Evolutionary conservation across 2,888 invertebrate genomes (phyloP), one percentile per base, ranked within the genome.

Genomic region (Saturnia pavonia): DNA sequence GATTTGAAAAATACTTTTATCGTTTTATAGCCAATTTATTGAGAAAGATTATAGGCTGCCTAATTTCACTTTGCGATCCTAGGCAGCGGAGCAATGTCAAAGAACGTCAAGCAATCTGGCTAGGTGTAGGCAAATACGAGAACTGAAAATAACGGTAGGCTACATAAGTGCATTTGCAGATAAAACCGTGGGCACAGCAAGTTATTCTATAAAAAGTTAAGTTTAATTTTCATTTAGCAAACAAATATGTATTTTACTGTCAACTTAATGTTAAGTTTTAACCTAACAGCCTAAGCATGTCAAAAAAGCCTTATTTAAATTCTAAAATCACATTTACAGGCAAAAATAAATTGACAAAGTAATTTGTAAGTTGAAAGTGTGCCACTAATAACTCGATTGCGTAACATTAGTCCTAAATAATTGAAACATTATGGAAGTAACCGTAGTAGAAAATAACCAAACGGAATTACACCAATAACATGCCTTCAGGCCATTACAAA

Each of bases 401-500:
- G 40, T 40, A 40, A 65, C 65, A 40, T 40, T 63, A 40, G 19
- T 9, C 40, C 40, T 65, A 40, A 40, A 65, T 34, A 40, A 65
- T 65, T 65, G 34, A 65, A 65, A 65, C 65, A 65, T 65, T 65
- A 65, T 40, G 40, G 40, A 40, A 65, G 40, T 65, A 40, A 65
- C 65, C 65, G 34, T 1, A 40, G 7, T 19, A 40, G 40, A 40
- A 65, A 63, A 63, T 34, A 63, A 27, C 27, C n/a, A 65, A 65
- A 40, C 40, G 65, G 11, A 40, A 65, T 65, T 40, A 40, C n/a
- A 65, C 65, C 65, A 65, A 40, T 65, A 65, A 34, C 34, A 16
- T 63, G 63, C 63, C 34, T 63, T 34, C 34, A 34, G 27, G 14
- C 27, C 27, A 19, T 63, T 34, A 63, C 14, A 54, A 27, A 65